phyloP scores from a whole-genome alignment of 2,888 invertebrate species.

The Polyommatus iphigenia region DNA sequence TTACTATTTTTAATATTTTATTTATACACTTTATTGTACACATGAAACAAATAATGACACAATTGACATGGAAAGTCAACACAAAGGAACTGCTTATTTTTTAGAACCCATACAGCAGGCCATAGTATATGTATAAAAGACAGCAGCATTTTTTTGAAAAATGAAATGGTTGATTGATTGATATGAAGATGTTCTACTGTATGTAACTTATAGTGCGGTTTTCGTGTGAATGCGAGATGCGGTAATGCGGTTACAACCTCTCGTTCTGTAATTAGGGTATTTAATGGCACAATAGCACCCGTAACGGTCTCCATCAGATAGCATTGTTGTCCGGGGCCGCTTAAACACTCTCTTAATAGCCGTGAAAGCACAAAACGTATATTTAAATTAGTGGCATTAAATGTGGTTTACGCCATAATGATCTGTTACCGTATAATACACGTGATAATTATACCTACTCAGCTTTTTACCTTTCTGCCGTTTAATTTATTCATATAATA shows the following conservation, averaged over 20 bases:
- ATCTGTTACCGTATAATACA: constrained; percentile 19
- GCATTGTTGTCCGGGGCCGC: constrained; percentile 57
- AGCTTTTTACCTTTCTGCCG: background rate
- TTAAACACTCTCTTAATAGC: constrained; percentile 55
- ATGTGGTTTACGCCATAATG: constrained; percentile 47
- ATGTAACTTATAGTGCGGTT: constrained; percentile 33
- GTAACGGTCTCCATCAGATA: constrained; percentile 70
- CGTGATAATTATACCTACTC: constrained; percentile 23
- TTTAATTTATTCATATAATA: background rate
- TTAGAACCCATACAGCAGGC: too few species aligned
- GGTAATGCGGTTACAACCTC: constrained; percentile 72
- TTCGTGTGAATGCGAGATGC: constrained; percentile 56
- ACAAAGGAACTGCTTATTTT: too few species aligned
- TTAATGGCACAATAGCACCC: constrained; percentile 65
- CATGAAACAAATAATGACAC: too few species aligned
- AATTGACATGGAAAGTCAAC: too few species aligned
- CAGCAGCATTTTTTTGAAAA: background rate
- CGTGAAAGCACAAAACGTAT: constrained; percentile 54
- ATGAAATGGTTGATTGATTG: background rate
- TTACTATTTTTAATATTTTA: too few species aligned
- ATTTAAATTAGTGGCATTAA: constrained; percentile 50
- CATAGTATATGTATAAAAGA: too few species aligned
- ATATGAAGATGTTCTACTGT: background rate
- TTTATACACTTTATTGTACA: too few species aligned
- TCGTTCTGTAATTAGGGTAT: constrained; percentile 76